These are phyloP conservation scores for Podargus strigoides DNA, from an alignment of 2,797 vertebrate genomes.

Conservation along the genomic window DNA sequence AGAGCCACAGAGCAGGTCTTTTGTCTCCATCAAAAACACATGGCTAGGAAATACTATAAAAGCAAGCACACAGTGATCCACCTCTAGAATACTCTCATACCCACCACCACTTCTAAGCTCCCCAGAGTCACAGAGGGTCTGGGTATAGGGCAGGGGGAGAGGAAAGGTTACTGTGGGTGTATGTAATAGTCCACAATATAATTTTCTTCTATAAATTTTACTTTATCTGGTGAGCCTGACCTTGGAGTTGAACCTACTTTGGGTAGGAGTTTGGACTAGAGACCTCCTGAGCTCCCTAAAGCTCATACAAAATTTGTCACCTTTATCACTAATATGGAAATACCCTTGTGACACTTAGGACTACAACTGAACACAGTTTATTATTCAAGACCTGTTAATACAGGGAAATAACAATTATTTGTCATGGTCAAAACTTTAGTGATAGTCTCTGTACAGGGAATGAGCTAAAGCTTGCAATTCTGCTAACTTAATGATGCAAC, in stretches of 20 bases:
- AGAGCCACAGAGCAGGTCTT: not conserved
- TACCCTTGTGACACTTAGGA: not conserved
- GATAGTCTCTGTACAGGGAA: not conserved
- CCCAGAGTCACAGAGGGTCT: not conserved
- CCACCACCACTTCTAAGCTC: not conserved
- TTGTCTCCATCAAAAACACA: not conserved
- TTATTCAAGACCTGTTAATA: not conserved
- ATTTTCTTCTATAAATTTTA: not conserved
- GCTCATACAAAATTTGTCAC: not conserved
- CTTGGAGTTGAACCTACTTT: not conserved
- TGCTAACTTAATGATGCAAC: not conserved
- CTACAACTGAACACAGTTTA: not conserved
- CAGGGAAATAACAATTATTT: not conserved
- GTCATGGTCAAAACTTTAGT: not conserved
- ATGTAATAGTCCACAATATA: not conserved
- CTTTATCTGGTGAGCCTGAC: not conserved
- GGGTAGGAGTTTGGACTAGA: not conserved
- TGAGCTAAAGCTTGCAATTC: not conserved
- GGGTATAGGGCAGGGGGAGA: accelerated
- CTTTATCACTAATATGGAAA: not conserved
- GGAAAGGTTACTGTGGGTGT: not conserved
- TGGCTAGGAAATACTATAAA: not conserved
- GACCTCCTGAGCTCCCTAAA: not conserved
- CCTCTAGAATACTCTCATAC: not conserved
- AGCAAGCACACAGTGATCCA: not conserved